phyloP scores from a whole-genome alignment of 2,888 invertebrate genomes.

The Elysia crispata region DNA sequence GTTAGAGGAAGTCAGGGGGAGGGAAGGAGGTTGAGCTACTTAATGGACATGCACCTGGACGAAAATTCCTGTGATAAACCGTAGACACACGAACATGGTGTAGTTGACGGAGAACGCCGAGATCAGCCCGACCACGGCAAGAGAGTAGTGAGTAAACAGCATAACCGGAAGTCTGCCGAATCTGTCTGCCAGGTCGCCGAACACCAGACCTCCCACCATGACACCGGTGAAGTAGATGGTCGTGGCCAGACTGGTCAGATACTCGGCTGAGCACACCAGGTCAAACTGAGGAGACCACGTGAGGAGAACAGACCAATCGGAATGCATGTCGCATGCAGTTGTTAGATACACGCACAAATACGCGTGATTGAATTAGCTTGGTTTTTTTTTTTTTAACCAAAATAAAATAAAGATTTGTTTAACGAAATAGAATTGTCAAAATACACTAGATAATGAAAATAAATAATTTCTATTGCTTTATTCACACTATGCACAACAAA shows the following conservation, averaged over 20 bases:
- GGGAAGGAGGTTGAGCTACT: too few relatives aligned
- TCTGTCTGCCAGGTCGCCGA: conserved; percentile 64
- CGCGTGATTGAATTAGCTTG: too few relatives aligned
- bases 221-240: conserved; percentile 69
- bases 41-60: too few relatives aligned
- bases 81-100: conserved; percentile 57
- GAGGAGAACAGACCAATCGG: background rate
- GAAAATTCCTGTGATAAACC: conserved; percentile 56
- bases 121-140: conserved; percentile 57
- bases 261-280: conserved; percentile 60
- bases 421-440: too few relatives aligned
- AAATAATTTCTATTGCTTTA: too few relatives aligned
- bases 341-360: too few relatives aligned
- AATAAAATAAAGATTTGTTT: background rate
- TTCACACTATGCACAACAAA: too few relatives aligned
- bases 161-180: conserved; percentile 65
- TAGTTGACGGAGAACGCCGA: conserved; percentile 59
- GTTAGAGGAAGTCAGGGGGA: too few relatives aligned
- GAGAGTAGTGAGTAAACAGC: conserved; percentile 60
- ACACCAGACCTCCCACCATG: conserved; percentile 66
- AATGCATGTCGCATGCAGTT: background rate
- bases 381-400: too few relatives aligned
- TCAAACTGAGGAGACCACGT: too few relatives aligned
- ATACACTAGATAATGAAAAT: too few relatives aligned
- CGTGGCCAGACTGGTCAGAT: conserved; percentile 60